phyloP scores from a whole-genome alignment of 2,888 invertebrate genomes.

The Erebia ligea region DNA sequence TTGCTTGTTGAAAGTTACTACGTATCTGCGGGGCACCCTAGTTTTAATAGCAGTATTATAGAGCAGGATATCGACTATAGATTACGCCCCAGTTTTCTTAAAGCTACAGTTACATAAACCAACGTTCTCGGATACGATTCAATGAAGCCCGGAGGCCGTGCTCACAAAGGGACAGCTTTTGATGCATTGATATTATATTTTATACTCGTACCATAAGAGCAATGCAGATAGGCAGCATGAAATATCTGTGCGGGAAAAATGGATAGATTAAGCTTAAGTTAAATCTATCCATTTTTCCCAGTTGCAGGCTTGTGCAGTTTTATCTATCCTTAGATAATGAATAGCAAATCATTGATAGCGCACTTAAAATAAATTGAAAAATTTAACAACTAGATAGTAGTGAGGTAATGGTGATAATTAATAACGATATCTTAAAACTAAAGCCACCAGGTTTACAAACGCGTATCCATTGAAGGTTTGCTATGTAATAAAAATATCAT shows the following conservation, averaged over 20 bases:
- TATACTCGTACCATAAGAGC: constrained; percentile 5
- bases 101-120: constrained; percentile 22
- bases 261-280: not conserved
- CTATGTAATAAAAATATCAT: too few relatives aligned
- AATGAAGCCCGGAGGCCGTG: constrained; percentile 23
- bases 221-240: constrained; percentile 9
- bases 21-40: too few relatives aligned
- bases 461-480: too few relatives aligned
- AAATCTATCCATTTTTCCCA: too few relatives aligned
- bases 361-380: too few relatives aligned
- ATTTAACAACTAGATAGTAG: too few relatives aligned
- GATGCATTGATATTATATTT: constrained; percentile 19
- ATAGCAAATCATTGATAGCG: too few relatives aligned
- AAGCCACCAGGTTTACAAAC: too few relatives aligned
- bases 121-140: constrained; percentile 18
- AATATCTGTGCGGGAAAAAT: constrained; percentile 17
- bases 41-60: not conserved
- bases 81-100: constrained; percentile 23
- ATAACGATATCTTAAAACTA: too few relatives aligned
- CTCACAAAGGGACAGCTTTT: constrained; percentile 12
- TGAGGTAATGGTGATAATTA: too few relatives aligned
- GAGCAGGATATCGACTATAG: not conserved
- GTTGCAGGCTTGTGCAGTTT: constrained; percentile 2
- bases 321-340: not conserved
- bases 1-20: too few relatives aligned